Percentiles rank a stretch among this genome's conserved stretches.
Conservation (phyloP, 1,140 invertebrate species). For the Micrasema longulum region DNA sequence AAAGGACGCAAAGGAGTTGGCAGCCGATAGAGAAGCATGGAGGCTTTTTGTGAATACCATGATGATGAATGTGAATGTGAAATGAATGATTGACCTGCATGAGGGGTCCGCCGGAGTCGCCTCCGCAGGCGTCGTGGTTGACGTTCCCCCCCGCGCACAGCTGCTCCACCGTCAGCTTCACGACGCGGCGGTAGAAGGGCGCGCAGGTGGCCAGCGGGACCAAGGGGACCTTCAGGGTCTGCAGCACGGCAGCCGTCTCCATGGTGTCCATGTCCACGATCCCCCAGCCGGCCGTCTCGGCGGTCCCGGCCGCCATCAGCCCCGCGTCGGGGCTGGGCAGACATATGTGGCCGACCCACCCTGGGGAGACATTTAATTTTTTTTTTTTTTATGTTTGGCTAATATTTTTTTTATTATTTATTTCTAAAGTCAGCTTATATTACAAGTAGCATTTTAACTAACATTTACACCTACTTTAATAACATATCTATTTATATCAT, state of each 20-base stretch:
- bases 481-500: too few species aligned
- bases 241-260: slow-evolving; percentile 61
- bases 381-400: too few species aligned
- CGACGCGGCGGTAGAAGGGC: slow-evolving; percentile 51
- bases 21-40: too few species aligned
- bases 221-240: slow-evolving; percentile 63
- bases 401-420: too few species aligned
- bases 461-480: too few species aligned
- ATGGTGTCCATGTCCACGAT: slow-evolving; percentile 64
- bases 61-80: too few species aligned
- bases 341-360: slow-evolving; percentile 67
- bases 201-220: slow-evolving; percentile 59
- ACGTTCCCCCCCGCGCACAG: slow-evolving; percentile 71
- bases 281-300: slow-evolving; percentile 70
- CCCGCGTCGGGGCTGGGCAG: slow-evolving; percentile 56
- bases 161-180: slow-evolving; percentile 59
- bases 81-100: slow-evolving; percentile 60
- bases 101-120: slow-evolving; percentile 72
- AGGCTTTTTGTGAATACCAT: too few species aligned
- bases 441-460: too few species aligned
- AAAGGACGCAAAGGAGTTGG: too few species aligned
- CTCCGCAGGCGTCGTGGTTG: slow-evolving; percentile 73
- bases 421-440: too few species aligned
- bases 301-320: slow-evolving; percentile 56
- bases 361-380: too few species aligned